These are phyloP conservation scores for Galaxea fascicularis DNA, from an alignment of 92 coral and sea anemone species.

Conservation along the genomic window DNA sequence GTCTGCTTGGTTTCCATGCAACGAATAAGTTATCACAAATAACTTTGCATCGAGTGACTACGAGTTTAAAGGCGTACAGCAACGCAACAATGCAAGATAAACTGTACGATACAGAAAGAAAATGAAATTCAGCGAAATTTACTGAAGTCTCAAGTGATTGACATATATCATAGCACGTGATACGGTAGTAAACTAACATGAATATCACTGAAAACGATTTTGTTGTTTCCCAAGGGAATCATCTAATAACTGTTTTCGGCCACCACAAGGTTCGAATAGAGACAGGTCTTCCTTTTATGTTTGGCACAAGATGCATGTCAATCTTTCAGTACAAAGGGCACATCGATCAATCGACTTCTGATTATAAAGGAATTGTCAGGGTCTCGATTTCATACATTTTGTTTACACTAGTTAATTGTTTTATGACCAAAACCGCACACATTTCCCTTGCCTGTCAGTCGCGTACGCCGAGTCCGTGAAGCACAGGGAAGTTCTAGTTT, in stretches of 20 bases:
- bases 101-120: background rate
- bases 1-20: constrained; percentile 7
- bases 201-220: constrained; percentile 15
- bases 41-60: background rate
- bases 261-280: constrained; percentile 8
- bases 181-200: constrained; percentile 24
- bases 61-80: constrained; percentile 11
- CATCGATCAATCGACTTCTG: background rate
- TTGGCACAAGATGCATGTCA: background rate
- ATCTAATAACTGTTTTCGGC: background rate
- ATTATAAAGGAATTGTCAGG: background rate
- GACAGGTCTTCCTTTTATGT: background rate
- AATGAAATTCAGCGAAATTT: constrained; percentile 10
- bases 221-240: constrained; percentile 39
- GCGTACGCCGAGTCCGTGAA: background rate
- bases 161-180: constrained; percentile 45
- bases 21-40: background rate
- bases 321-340: constrained; percentile 7
- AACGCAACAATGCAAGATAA: constrained; percentile 22
- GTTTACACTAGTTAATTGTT: constrained; percentile 48
- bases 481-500: constrained; percentile 10
- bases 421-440: constrained; percentile 43
- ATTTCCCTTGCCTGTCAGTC: constrained; percentile 38
- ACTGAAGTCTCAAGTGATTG: constrained; percentile 42
- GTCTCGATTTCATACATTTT: constrained; percentile 31